Base-by-base conservation (phyloP, 1,140 invertebrate species). In the Pemphigus obesinymphae region DNA sequence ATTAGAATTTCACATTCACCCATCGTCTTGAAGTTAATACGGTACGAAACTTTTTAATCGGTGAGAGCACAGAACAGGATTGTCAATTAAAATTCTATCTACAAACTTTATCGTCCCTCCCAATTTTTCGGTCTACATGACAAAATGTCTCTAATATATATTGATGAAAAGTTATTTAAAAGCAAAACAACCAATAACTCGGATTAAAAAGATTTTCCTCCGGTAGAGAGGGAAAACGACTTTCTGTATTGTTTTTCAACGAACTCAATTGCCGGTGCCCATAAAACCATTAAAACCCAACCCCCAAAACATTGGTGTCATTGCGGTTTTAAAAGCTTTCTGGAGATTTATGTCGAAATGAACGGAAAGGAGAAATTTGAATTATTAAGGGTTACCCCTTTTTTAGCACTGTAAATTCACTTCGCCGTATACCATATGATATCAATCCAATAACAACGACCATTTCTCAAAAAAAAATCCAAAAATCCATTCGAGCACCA, bases 281-380 rank as follows among this genome's bases (percentile, higher is more conserved):
- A 76, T 76, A 76, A 76, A 76, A 55, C 73, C 73, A 76, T 76
- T 76, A 76, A 48, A 76, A 40, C n/a, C 73, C 34, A 45, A 76
- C 50, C 20, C 73, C n/a, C 50, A 31, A n/a, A 34, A 50, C 73
- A 53, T 26, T 58, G 29, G 48, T 76, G n/a, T 55, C 34, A 34
- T 76, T 76, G 73, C 34, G 50, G 31, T 76, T 76, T 76, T 76
- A 76, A 76, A 76, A 76, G 73, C 73, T 53, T 76, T 53, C 72
- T 11, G 11, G 58, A 31, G 50, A 76, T 58, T 76, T 76, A 76
- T 76, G 31, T 58, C n/a, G n/a, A 26, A 76, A 76, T 37, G 31
- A 76, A 76, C 17, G 50, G 58, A 34, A 40, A 58, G 31, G 50
- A 23, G 20, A 76, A 76, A 76, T 76, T 76, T 55, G 45, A 76